These are phyloP conservation scores for Poecilus cupreus DNA, from an alignment of 2,888 invertebrate species.

Conservation along the genomic window DNA sequence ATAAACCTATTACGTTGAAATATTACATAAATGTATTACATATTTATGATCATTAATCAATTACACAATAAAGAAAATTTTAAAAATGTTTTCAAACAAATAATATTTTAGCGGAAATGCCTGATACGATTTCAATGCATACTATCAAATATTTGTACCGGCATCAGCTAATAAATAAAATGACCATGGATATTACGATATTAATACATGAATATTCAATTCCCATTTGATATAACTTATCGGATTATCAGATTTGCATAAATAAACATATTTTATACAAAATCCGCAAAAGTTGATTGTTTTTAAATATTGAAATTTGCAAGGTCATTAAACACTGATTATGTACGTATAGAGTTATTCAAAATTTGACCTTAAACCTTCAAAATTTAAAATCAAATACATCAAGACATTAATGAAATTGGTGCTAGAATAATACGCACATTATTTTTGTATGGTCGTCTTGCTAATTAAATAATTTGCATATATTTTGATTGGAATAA, in stretches of 20 bases:
- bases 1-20: too few relatives aligned
- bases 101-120: constrained; percentile 23
- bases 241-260: constrained; percentile 19
- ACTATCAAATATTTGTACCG: constrained; percentile 14
- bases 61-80: constrained; percentile 8
- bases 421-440: too few relatives aligned
- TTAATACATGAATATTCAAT: constrained; percentile 22
- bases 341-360: neutral
- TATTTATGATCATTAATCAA: neutral
- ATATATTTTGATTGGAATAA: too few relatives aligned
- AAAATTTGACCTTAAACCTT: neutral
- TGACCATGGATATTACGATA: constrained; percentile 30
- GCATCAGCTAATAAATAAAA: constrained; percentile 30
- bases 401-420: neutral
- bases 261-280: constrained; percentile 18
- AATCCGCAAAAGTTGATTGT: constrained; percentile 18
- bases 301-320: neutral
- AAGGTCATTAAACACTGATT: neutral
- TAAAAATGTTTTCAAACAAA: neutral
- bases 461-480: too few relatives aligned
- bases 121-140: neutral
- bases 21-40: too few relatives aligned
- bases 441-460: too few relatives aligned
- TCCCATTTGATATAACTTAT: neutral
- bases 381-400: neutral